phyloP scores from a whole-genome alignment of 2,113 vertebrate genomes.

The Sceloporus tristichus region DNA sequence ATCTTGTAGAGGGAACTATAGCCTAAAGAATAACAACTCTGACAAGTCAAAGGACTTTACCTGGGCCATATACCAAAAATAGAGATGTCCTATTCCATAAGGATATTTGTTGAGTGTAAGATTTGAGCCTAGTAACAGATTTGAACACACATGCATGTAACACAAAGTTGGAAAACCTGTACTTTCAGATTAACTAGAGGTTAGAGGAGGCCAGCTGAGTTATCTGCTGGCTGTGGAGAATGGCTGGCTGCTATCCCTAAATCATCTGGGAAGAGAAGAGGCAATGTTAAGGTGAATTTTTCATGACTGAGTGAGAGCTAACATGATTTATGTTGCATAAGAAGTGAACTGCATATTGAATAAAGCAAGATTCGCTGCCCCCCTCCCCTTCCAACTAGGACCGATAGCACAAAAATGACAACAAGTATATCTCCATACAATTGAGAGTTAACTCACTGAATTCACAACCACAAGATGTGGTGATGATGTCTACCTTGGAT shows the following conservation, averaged over 20 bases:
- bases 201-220: background rate
- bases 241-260: background rate
- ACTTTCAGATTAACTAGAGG: background rate
- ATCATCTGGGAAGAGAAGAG: background rate
- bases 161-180: background rate
- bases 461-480: background rate
- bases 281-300: background rate
- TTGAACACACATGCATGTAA: background rate
- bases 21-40: background rate
- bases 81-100: background rate
- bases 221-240: background rate
- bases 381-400: background rate
- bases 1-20: background rate
- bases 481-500: background rate
- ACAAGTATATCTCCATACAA: background rate
- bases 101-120: background rate
- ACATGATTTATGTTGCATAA: slow-evolving; percentile 4
- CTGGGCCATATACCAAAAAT: background rate
- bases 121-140: background rate
- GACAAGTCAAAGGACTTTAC: background rate
- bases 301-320: background rate
- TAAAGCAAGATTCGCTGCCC: background rate
- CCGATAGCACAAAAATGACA: background rate
- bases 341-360: background rate
- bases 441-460: background rate